Evolutionary conservation across 2,888 invertebrate species (phyloP).

Genomic region (Nomada hirtipes): DNA sequence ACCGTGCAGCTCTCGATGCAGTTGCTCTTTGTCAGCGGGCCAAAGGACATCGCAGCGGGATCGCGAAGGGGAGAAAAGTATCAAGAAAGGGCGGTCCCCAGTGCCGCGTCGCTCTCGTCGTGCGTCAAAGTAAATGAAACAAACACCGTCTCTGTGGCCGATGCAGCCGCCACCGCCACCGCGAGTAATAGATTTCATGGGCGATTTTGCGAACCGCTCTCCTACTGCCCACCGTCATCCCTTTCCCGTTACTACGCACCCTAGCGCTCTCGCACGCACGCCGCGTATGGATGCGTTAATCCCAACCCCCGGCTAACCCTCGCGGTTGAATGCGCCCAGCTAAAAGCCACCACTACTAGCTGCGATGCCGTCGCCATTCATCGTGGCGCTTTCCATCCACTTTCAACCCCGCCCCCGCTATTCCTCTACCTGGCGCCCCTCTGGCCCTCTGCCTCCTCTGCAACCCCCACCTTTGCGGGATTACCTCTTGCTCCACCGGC

Average conservation of each 20-base stretch:
- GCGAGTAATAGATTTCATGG: conserved; percentile 74
- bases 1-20: neutral
- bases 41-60: conserved; percentile 32
- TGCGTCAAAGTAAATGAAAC: conserved; percentile 71
- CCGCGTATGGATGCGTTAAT: conserved; percentile 71
- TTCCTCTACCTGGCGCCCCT: neutral
- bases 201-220: conserved; percentile 73
- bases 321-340: conserved; percentile 75
- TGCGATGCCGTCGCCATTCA: conserved; percentile 69
- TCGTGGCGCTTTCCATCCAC: conserved; percentile 67
- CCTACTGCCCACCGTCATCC: neutral
- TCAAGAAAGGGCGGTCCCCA: conserved; percentile 53
- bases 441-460: conserved; percentile 1
- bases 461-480: conserved; percentile 4
- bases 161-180: conserved; percentile 22
- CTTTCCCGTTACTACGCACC: conserved; percentile 11
- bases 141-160: conserved; percentile 66
- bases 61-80: conserved; percentile 42
- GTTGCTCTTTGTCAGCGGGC: conserved; percentile 35
- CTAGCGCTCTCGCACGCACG: conserved; percentile 34
- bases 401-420: conserved; percentile 8
- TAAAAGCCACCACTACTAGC: conserved; percentile 73
- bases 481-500: conserved; percentile 39
- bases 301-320: conserved; percentile 71
- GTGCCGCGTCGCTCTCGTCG: conserved; percentile 20